Evolutionary conservation across 2,113 vertebrate genomes (phyloP).

Genomic region (Mesocricetus auratus): DNA sequence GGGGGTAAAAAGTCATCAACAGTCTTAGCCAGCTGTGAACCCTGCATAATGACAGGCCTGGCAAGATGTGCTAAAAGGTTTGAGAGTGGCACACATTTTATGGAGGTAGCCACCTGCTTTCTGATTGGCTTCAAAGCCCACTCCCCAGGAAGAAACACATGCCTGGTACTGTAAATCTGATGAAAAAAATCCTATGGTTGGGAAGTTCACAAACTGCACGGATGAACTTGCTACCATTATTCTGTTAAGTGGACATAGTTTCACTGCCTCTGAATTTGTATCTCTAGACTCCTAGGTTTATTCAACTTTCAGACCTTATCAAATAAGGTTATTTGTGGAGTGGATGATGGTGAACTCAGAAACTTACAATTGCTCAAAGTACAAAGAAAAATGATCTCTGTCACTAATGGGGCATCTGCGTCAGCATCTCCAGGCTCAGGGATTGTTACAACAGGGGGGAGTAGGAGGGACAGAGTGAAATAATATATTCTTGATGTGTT

Average conservation of each 20-base stretch:
- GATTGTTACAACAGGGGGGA: background rate
- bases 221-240: background rate
- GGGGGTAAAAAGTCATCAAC: background rate
- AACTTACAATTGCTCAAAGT: background rate
- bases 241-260: background rate
- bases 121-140: background rate
- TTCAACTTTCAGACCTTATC: background rate
- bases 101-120: background rate
- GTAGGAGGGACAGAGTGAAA: background rate
- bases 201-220: too few species aligned
- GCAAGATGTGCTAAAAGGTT: background rate
- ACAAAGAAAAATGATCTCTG: background rate
- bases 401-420: too few species aligned
- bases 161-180: background rate
- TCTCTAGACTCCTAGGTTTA: background rate
- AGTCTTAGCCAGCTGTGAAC: background rate
- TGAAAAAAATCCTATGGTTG: background rate
- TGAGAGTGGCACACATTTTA: background rate
- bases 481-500: background rate
- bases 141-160: background rate
- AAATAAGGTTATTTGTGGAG: background rate
- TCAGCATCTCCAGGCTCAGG: background rate
- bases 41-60: background rate
- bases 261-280: background rate
- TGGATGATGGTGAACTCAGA: background rate